phyloP scores from a whole-genome alignment of 2,113 vertebrate genomes.

The Corydoras sp. region DNA sequence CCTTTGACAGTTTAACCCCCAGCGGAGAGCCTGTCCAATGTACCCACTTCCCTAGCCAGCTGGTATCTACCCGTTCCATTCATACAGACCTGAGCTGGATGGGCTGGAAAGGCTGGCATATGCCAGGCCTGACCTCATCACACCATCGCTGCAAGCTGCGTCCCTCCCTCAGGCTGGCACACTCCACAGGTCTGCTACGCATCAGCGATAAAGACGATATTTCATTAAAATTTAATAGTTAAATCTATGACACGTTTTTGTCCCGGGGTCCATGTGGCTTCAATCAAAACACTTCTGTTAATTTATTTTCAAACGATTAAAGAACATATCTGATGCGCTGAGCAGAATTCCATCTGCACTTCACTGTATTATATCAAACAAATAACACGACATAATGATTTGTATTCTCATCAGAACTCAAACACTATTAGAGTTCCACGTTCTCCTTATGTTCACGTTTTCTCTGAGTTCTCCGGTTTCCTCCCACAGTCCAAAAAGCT shows the following conservation, averaged over 20 bases:
- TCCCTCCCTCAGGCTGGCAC: constrained; percentile 16
- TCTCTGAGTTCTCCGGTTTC: too few species aligned
- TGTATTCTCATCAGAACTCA: too few species aligned
- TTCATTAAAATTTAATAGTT: not conserved
- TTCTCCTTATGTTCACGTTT: too few species aligned
- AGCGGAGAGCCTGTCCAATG: constrained; percentile 34
- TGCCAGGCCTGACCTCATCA: constrained; percentile 41
- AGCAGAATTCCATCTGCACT: too few species aligned
- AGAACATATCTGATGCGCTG: too few species aligned
- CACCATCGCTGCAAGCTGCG: constrained; percentile 20
- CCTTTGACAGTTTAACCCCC: constrained; percentile 36
- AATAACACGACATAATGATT: too few species aligned
- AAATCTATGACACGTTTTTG: not conserved
- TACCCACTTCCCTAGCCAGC: constrained; percentile 39
- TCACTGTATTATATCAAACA: too few species aligned
- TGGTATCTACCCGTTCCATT: constrained; percentile 33
- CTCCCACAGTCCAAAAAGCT: too few species aligned
- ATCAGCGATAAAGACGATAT: not conserved
- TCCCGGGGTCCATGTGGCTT: not conserved
- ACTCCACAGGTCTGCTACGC: constrained; percentile 3
- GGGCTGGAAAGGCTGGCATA: constrained; percentile 41
- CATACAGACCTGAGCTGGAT: constrained; percentile 23
- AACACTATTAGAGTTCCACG: too few species aligned
- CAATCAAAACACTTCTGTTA: too few species aligned
- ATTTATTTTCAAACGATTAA: too few species aligned